phyloP scores from a whole-genome alignment of 1,140 invertebrate genomes.

The Bombus cullumanus region DNA sequence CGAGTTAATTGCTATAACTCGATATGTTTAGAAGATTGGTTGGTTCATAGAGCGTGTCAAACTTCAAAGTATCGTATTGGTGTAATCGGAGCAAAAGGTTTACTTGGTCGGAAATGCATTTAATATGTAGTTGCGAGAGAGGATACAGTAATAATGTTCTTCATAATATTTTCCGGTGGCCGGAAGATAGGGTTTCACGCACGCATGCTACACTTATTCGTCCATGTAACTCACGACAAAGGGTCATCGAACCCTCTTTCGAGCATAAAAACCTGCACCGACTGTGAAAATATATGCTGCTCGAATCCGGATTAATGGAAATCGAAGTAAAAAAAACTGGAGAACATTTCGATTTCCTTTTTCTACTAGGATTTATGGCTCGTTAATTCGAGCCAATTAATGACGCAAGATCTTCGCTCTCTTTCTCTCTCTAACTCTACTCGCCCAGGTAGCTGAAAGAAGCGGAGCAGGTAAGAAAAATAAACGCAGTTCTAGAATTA shows the following conservation, averaged over 20 bases:
- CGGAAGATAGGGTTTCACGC: slow-evolving; percentile 70
- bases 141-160: slow-evolving; percentile 67
- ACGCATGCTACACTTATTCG: slow-evolving; percentile 64
- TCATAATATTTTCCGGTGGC: slow-evolving; percentile 75
- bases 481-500: too few relatives aligned
- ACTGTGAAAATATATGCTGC: slow-evolving; percentile 38
- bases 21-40: neutral
- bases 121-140: slow-evolving; percentile 33
- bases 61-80: neutral
- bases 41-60: neutral
- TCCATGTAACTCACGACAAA: slow-evolving; percentile 67
- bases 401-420: too few relatives aligned
- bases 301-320: neutral
- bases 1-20: too few relatives aligned
- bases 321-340: neutral
- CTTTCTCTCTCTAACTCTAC: too few relatives aligned
- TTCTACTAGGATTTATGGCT: neutral
- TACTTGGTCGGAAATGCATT: slow-evolving; percentile 48
- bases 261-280: slow-evolving; percentile 42
- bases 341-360: neutral
- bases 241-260: slow-evolving; percentile 69
- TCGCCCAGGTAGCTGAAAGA: too few relatives aligned
- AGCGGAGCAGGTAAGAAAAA: too few relatives aligned
- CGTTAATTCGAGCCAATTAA: neutral
- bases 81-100: slow-evolving; percentile 53